Base-by-base conservation (phyloP, 2,113 vertebrate genomes). In the Sturnus vulgaris region DNA sequence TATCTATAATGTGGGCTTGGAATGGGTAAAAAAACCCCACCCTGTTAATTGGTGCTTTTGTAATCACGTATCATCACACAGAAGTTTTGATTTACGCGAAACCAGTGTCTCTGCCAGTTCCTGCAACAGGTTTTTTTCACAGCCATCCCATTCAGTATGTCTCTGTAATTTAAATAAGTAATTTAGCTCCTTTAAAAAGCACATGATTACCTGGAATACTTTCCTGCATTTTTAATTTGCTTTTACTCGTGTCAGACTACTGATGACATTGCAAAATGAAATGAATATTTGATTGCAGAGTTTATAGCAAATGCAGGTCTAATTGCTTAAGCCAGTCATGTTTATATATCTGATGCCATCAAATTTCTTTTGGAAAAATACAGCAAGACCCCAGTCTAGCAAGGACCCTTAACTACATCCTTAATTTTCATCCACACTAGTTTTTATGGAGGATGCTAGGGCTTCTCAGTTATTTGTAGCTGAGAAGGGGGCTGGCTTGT, bases 231-330 rank as follows among this genome's bases (percentile, higher is more conserved):
- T 95, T 92, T 90, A 88, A 88, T 91, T 93, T 90, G 75, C 68
- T 70, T 82, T 61, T 86, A 55, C 75, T 94, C 39, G 1, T 95
- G 64, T 91, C 39, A 92, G 87, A 72, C 92, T 94, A 55, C 68
- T 90, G 90, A 93, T 94, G 75, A 88, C 79, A 75, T 35, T 88
- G 82, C 87, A 86, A 81, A 92, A 88, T 90, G 39, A 94, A 88
- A 95, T 90, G 63, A 96, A 81, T 96, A 88, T 86, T 93, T 95
- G 93, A 93, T 97, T 95, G 85, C 82, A 63, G 63, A 69, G 25
- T 82, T 95, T 66, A 33, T 88, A 81, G 70, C 72, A 92, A 92
- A 86, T 83, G 68, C 79, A 70, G 59, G 24, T 78, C 75, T 91
- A 86, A 88, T 93, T 95, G 79, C 60, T 89, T 80, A 77, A 93